Evolutionary conservation across 2,888 invertebrate genomes (phyloP), one percentile per base, ranked within the genome.

Genomic region (Melipona beecheii): DNA sequence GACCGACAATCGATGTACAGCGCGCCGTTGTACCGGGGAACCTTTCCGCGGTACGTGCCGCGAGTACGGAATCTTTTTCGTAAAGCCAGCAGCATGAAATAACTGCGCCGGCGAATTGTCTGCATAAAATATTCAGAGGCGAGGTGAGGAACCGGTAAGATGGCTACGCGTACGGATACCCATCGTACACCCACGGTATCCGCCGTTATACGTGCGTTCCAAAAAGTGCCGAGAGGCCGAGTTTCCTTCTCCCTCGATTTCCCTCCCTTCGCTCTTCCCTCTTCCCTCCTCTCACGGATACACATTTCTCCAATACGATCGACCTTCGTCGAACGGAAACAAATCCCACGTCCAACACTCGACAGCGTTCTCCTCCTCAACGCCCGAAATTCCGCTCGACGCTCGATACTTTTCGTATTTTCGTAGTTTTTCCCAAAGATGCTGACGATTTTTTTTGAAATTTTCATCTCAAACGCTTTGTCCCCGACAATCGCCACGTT

Each of bases 71-170:
- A 92, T 92, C 90, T 90, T 90, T 90, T 91, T 91, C 89, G 86
- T 82, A 83, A 83, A 86, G 89, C 89, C 87, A 89, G 89, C 91
- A 90, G 89, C 91, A 90, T 91, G 91, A 93, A 93, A 92, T 93
- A 93, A 93, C 93, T 93, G 92, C 93, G 92, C 89, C 90, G 88
- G 92, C 91, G 93, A 93, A 93, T 93, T 93, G 93, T 93, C 93
- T 91, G 91, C 89, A 93, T 93, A 92, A 93, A 94, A 93, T 93
- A 93, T 94, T 93, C 94, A 93, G 89, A 88, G 90, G 87, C 73
- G 84, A 90, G 87, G 89, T 83, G 88, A 86, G 86, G 89, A 87
- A 83, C 86, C 74, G 86, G 88, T 89, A 89, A 89, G 87, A 89
- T 87, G 88, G 86, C 87, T 89, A 83, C 84, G 86, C 85, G 86